Conservation (phyloP, 2,113 vertebrate species). For the Xyrauchen texanus region DNA sequence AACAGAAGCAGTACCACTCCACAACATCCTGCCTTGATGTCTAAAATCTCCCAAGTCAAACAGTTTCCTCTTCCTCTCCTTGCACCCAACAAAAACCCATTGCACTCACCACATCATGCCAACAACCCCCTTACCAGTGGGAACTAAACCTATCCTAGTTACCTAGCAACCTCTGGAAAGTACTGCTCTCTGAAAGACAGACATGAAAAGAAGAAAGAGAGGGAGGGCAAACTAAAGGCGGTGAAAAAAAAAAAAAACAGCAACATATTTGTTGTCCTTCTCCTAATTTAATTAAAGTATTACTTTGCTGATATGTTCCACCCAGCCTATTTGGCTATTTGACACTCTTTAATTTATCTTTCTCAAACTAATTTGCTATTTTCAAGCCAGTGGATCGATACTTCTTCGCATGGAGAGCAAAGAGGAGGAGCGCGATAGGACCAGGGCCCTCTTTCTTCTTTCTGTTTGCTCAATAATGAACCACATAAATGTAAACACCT, state of each 20-base stretch:
- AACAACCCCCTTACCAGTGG: constrained; percentile 40
- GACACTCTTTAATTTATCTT: constrained; percentile 59
- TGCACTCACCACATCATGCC: constrained; percentile 20
- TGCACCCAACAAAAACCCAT: constrained; percentile 20
- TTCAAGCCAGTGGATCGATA: constrained; percentile 69
- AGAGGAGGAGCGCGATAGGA: constrained; percentile 29
- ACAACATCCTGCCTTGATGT: neutral
- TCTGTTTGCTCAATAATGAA: constrained; percentile 70
- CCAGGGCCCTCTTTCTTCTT: constrained; percentile 39
- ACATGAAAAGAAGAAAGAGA: too few species aligned
- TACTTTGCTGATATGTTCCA: constrained; percentile 63
- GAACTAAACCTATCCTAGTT: constrained; percentile 53
- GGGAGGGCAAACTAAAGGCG: too few species aligned
- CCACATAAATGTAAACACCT: constrained; percentile 61
- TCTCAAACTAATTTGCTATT: constrained; percentile 65
- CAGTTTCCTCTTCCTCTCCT: constrained; percentile 24
- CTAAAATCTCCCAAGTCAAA: constrained; percentile 11
- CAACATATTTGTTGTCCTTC: constrained; percentile 42
- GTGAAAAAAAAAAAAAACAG: constrained; percentile 14
- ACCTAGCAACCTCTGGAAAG: constrained; percentile 60
- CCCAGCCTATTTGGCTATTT: constrained; percentile 39
- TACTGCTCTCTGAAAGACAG: constrained; percentile 31
- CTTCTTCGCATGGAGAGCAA: constrained; percentile 59
- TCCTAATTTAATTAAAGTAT: constrained; percentile 57
- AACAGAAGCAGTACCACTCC: neutral